Percentiles rank a stretch among this genome's conserved stretches.
Conservation (phyloP, 2,797 vertebrate species). For the Delichon dasypus region DNA sequence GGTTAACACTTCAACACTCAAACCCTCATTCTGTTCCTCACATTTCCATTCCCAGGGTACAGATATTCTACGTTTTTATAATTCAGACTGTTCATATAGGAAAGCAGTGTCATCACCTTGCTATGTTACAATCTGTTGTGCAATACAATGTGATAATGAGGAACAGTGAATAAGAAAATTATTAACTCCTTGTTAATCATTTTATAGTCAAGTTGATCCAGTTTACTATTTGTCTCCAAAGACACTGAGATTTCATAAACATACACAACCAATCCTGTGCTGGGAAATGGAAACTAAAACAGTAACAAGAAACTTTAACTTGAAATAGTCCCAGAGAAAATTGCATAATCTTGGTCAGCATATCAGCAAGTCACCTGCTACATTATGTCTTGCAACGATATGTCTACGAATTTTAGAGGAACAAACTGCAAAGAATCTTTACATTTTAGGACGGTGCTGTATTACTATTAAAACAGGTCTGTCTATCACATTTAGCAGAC, state of each 20-base stretch:
- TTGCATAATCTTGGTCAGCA: accelerated
- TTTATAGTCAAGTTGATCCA: not conserved
- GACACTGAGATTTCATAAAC: not conserved
- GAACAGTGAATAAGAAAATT: not conserved
- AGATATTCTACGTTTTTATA: not conserved
- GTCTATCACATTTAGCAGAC: not conserved
- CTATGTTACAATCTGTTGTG: not conserved
- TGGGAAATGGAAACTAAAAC: not conserved
- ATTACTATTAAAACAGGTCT: not conserved
- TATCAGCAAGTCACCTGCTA: not conserved
- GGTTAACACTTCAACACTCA: not conserved
- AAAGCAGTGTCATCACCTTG: not conserved
- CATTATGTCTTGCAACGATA: not conserved
- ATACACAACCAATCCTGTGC: not conserved
- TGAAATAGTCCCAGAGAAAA: not conserved
- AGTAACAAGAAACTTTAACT: not conserved
- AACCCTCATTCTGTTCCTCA: not conserved
- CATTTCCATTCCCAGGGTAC: not conserved
- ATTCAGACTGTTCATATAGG: not conserved
- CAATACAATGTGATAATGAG: not conserved
- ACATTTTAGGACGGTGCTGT: not conserved
- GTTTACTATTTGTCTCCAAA: not conserved
- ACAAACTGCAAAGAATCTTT: not conserved
- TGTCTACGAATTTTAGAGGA: not conserved
- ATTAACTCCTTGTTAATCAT: conserved; percentile 3